A percentile compares a stretch with the other conserved stretches of the same genome.
Evolutionary conservation across 92 coral and sea anemone genomes (phyloP).

Genomic region (Epizoanthus scotinus): DNA sequence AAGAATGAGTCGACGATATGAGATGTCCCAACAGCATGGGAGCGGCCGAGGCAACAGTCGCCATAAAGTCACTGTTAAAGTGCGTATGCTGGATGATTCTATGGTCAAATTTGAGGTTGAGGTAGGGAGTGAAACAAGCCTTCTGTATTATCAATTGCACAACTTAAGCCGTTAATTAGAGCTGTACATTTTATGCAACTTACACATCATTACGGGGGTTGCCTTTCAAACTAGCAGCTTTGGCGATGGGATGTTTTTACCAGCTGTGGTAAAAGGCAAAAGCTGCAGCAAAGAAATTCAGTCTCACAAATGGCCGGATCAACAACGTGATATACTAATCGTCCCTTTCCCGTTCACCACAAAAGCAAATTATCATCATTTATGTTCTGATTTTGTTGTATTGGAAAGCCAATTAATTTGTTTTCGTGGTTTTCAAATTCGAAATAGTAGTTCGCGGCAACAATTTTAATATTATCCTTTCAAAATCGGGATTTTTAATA

Average conservation of each 20-base stretch:
- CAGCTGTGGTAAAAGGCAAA: conserved; percentile 2
- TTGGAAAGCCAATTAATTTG: background rate
- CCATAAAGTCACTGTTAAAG: conserved; percentile 83
- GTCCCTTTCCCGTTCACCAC: background rate
- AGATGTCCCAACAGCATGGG: conserved; percentile 73
- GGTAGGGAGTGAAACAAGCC: conserved; percentile 59
- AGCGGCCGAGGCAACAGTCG: conserved; percentile 70
- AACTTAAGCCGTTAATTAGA: conserved; percentile 23
- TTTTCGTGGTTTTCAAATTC: background rate
- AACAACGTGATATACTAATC: background rate
- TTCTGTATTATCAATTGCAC: conserved; percentile 11
- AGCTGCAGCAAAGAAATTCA: background rate
- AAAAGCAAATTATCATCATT: background rate
- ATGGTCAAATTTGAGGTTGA: conserved; percentile 96
- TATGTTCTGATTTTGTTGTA: background rate
- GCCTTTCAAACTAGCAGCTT: background rate
- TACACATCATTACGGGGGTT: conserved; percentile 9
- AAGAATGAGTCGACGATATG: conserved; percentile 85
- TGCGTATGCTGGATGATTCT: conserved; percentile 96
- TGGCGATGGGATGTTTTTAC: conserved; percentile 30
- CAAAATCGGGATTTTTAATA: no score
- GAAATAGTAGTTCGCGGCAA: background rate
- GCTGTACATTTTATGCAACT: conserved; percentile 29
- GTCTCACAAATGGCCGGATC: no score
- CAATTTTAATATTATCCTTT: background rate